Percentiles rank a stretch among this genome's conserved stretches.
Conservation (phyloP, 2,113 vertebrate species). For the Saiga tatarica region DNA sequence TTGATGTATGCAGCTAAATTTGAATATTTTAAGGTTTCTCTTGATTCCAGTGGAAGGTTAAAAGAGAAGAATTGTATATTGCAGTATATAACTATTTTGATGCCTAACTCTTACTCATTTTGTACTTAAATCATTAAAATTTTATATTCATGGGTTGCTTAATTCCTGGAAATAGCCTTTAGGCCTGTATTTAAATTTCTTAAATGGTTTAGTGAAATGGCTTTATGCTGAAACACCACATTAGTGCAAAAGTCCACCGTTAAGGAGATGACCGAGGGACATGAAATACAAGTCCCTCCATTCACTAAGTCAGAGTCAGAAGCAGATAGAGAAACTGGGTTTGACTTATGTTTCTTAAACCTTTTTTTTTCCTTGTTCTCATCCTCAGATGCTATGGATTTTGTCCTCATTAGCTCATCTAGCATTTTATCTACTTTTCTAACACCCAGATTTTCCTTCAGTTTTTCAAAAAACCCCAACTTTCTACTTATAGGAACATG, state of each 20-base stretch:
- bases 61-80: not conserved
- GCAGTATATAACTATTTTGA: not conserved
- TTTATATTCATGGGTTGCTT: constrained; percentile 7
- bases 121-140: constrained; percentile 27
- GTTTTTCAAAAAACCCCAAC: not conserved
- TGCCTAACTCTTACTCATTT: constrained; percentile 31
- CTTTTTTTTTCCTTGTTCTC: not conserved
- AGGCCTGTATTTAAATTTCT: constrained; percentile 5
- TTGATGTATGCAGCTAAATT: not conserved
- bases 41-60: not conserved
- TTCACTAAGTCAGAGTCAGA: not conserved
- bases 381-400: not conserved
- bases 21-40: not conserved
- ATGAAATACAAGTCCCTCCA: not conserved
- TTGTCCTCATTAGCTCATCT: not conserved
- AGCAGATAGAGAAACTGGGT: not conserved
- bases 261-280: not conserved
- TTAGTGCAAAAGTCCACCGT: not conserved
- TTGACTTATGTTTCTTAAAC: not conserved
- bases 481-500: not conserved
- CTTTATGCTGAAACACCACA: not conserved
- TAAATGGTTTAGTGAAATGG: constrained; percentile 14
- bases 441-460: not conserved
- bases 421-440: constrained; percentile 26
- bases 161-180: constrained; percentile 21